Percentiles rank a stretch among this genome's conserved stretches.
phyloP scores from a whole-genome alignment of 2,113 vertebrate species.

The Gyps fulvus region DNA sequence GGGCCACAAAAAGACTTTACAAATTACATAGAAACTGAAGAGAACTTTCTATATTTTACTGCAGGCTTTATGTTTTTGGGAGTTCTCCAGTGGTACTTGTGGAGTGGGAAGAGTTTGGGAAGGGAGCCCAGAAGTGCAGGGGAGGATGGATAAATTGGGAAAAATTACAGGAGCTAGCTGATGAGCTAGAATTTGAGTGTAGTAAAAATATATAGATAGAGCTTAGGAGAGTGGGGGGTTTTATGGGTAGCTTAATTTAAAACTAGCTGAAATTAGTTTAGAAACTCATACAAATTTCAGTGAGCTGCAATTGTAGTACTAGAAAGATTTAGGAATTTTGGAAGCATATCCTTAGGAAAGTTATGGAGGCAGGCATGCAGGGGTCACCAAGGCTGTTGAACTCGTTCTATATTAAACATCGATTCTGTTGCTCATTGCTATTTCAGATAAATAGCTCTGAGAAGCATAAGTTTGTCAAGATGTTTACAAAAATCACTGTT shows the following conservation, averaged over 20 bases:
- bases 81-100: conserved; percentile 6
- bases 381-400: background rate
- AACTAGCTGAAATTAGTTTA: background rate
- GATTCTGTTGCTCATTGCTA: background rate
- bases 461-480: background rate
- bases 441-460: background rate
- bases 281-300: background rate
- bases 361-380: background rate
- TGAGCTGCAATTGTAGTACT: background rate
- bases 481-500: background rate
- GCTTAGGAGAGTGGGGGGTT: background rate
- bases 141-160: conserved; percentile 24
- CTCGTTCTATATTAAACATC: background rate
- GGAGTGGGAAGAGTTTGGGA: conserved; percentile 25
- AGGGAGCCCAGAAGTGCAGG: conserved; percentile 28
- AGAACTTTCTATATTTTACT: conserved; percentile 24
- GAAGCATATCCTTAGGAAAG: background rate
- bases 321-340: background rate
- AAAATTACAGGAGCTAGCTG: conserved; percentile 11
- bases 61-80: conserved; percentile 11
- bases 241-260: conserved; percentile 16
- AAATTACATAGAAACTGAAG: background rate
- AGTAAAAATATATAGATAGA: conserved; percentile 17
- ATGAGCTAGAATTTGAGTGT: background rate
- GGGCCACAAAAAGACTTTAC: background rate